Evolutionary conservation across 1,140 invertebrate species (phyloP).

Genomic region (Drosophila orosa): DNA sequence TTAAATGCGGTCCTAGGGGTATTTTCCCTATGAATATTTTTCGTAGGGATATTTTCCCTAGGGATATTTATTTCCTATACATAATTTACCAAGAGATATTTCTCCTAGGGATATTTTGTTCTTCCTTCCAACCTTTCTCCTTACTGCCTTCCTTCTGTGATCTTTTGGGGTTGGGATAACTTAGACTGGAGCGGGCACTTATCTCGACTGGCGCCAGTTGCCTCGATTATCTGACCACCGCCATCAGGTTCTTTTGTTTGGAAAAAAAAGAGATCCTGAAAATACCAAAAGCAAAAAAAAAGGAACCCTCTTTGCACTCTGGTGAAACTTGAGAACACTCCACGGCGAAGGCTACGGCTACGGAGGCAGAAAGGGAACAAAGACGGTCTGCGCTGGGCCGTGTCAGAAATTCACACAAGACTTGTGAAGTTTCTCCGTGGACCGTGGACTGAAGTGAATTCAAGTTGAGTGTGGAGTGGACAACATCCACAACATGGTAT

Average conservation of each 20-base stretch:
- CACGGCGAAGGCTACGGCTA: constrained; percentile 7
- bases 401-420: constrained; percentile 79
- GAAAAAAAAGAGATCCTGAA: constrained; percentile 13
- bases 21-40: too few species aligned
- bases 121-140: background rate
- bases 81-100: too few species aligned
- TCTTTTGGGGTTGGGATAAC: constrained; percentile 5
- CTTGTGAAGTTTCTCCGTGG: constrained; percentile 70
- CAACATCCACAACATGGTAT: background rate
- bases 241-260: constrained; percentile 63
- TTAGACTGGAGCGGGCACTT: background rate
- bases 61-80: too few species aligned
- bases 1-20: background rate
- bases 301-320: constrained; percentile 9
- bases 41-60: background rate
- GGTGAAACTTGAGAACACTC: constrained; percentile 75
- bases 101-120: background rate
- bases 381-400: constrained; percentile 36
- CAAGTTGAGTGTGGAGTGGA: constrained; percentile 5
- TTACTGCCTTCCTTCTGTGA: background rate
- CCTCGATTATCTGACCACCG: constrained; percentile 59
- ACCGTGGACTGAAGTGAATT: constrained; percentile 11
- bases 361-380: background rate
- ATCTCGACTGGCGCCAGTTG: constrained; percentile 43
- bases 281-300: constrained; percentile 2